phyloP scores from a whole-genome alignment of 2,797 vertebrate genomes.

The Gymnothorax javanicus region DNA sequence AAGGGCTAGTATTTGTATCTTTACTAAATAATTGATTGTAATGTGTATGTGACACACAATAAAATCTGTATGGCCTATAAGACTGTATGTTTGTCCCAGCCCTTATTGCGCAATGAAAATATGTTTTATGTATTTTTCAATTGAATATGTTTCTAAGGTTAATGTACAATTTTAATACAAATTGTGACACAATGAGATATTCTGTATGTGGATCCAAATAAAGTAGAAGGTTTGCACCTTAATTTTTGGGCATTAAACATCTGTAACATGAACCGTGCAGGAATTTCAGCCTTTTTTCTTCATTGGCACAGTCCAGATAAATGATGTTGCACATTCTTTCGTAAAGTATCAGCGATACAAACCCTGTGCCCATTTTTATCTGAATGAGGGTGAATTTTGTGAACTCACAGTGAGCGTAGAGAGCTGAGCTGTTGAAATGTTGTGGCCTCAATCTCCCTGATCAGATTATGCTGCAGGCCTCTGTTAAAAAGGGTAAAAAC shows the following conservation, averaged over 20 bases:
- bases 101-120: background rate
- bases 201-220: too few species aligned
- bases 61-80: background rate
- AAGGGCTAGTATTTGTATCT: too few species aligned
- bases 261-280: too few species aligned
- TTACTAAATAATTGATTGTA: background rate
- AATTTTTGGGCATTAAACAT: too few species aligned
- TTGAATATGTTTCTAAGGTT: background rate
- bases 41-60: background rate
- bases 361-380: background rate
- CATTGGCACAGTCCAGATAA: too few species aligned
- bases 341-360: background rate
- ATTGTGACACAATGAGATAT: too few species aligned
- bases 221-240: too few species aligned
- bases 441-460: constrained; percentile 80
- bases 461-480: constrained; percentile 88
- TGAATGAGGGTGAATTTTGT: constrained; percentile 1
- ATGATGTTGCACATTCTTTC: background rate
- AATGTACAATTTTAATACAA: background rate
- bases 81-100: background rate
- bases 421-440: constrained; percentile 86
- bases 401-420: constrained; percentile 85
- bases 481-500: constrained; percentile 62
- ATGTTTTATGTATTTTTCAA: background rate
- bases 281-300: too few species aligned